Conservation (phyloP, 2,888 invertebrate genomes). For the Ctenicera cuprea region DNA sequence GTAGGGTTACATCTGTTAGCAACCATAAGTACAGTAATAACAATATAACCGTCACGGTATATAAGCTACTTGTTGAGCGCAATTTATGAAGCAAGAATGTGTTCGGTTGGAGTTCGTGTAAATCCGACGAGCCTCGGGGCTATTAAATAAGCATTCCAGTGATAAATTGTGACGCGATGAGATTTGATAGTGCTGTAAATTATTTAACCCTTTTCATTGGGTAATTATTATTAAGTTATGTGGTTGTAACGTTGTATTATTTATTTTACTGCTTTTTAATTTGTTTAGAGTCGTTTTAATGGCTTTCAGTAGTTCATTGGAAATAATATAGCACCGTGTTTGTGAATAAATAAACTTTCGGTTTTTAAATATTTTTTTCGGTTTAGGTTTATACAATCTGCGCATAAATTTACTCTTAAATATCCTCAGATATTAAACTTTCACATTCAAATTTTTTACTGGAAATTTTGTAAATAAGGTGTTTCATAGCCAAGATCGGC, state of each 20-base stretch:
- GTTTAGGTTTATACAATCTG: too few species aligned
- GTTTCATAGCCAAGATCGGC: too few species aligned
- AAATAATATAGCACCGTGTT: slow-evolving; percentile 8
- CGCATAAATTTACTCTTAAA: too few species aligned
- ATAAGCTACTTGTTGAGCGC: slow-evolving; percentile 74
- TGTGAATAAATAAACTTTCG: slow-evolving; percentile 10
- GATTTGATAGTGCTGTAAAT: slow-evolving; percentile 74
- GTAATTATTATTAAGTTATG: slow-evolving; percentile 71
- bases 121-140: slow-evolving; percentile 69
- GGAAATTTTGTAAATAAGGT: neutral
- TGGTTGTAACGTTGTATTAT: slow-evolving; percentile 63
- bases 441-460: too few species aligned
- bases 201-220: slow-evolving; percentile 73
- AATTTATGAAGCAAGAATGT: slow-evolving; percentile 72
- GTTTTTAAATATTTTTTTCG: too few species aligned
- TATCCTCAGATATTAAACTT: too few species aligned
- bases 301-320: slow-evolving; percentile 46
- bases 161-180: slow-evolving; percentile 73
- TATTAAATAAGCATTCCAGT: slow-evolving; percentile 73
- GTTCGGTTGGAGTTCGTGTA: slow-evolving; percentile 67
- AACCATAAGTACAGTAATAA: slow-evolving; percentile 73
- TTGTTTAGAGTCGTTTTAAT: slow-evolving; percentile 54
- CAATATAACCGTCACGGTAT: slow-evolving; percentile 73
- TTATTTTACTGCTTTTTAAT: slow-evolving; percentile 64
- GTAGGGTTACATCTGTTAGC: slow-evolving; percentile 72